These are phyloP conservation scores for Elegia similella DNA, from an alignment of 2,888 invertebrate genomes.

Conservation along the genomic window DNA sequence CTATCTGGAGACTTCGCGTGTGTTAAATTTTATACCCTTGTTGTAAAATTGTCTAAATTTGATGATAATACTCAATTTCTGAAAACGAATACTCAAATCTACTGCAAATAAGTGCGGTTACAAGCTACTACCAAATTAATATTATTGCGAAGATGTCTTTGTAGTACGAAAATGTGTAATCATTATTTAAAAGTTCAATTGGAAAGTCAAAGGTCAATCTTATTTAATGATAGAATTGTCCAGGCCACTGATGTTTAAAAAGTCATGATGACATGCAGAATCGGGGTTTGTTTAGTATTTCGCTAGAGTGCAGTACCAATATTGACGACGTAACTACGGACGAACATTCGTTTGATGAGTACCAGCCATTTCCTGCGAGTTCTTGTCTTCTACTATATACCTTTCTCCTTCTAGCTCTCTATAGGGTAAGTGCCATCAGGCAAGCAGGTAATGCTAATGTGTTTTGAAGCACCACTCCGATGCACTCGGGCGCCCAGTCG, in stretches of 20 bases:
- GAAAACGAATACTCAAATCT: no score
- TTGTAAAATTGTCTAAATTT: no score
- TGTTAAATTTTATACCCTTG: no score
- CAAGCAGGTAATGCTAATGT: constrained; percentile 53
- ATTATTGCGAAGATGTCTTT: no score
- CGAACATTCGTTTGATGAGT: not conserved
- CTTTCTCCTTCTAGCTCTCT: constrained; percentile 12
- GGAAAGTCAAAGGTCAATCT: not conserved
- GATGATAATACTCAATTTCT: no score
- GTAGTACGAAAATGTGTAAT: no score
- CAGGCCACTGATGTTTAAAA: not conserved
- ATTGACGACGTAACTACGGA: constrained; percentile 41
- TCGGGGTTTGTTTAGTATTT: constrained; percentile 22
- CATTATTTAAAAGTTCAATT: not conserved
- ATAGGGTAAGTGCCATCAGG: constrained; percentile 49
- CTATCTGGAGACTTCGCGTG: no score
- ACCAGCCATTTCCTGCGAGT: constrained; percentile 26
- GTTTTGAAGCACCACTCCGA: constrained; percentile 57
- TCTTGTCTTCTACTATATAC: constrained; percentile 33
- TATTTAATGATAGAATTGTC: not conserved
- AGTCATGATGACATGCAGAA: constrained; percentile 1
- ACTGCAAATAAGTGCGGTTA: no score
- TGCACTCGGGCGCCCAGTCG: constrained; percentile 45
- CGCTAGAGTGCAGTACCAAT: constrained; percentile 49
- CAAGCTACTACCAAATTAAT: no score